phyloP scores from a whole-genome alignment of 2,113 vertebrate species.

The Nanorana parkeri region DNA sequence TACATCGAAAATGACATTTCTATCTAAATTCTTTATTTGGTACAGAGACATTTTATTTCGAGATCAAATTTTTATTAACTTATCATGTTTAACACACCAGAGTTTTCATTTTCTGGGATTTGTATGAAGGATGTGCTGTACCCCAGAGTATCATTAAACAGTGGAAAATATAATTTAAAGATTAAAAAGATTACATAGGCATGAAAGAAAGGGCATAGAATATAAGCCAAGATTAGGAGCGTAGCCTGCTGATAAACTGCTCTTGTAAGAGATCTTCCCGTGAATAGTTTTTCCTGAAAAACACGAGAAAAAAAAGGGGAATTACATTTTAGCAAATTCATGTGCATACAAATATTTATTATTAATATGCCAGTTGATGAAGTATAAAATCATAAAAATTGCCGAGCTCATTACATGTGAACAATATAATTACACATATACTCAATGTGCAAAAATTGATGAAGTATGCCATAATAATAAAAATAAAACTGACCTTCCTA shows the following conservation, averaged over 20 bases:
- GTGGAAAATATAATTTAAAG: slow-evolving; percentile 51
- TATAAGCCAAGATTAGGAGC: slow-evolving; percentile 19
- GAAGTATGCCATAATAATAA: too few relatives aligned
- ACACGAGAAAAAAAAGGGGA: not conserved
- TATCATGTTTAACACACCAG: not conserved
- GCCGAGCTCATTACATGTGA: too few relatives aligned
- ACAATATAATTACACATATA: too few relatives aligned
- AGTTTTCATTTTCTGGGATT: not conserved
- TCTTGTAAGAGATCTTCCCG: slow-evolving; percentile 48
- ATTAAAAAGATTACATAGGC: slow-evolving; percentile 27
- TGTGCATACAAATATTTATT: too few relatives aligned
- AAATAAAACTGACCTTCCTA: not conserved
- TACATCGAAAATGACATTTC: not conserved
- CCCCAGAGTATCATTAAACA: slow-evolving; percentile 17
- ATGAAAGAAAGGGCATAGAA: not conserved
- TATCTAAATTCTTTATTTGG: slow-evolving; percentile 48
- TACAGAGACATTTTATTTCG: slow-evolving; percentile 40
- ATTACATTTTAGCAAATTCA: too few relatives aligned
- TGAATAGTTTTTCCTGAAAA: slow-evolving; percentile 42
- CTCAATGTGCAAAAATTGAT: too few relatives aligned
- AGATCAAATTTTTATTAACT: slow-evolving; percentile 35
- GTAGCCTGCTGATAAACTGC: slow-evolving; percentile 46
- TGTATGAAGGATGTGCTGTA: not conserved
- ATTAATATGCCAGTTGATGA: too few relatives aligned
- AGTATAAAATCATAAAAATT: too few relatives aligned